phyloP scores from a whole-genome alignment of 2,797 vertebrate genomes.

The Muscicapa striata region DNA sequence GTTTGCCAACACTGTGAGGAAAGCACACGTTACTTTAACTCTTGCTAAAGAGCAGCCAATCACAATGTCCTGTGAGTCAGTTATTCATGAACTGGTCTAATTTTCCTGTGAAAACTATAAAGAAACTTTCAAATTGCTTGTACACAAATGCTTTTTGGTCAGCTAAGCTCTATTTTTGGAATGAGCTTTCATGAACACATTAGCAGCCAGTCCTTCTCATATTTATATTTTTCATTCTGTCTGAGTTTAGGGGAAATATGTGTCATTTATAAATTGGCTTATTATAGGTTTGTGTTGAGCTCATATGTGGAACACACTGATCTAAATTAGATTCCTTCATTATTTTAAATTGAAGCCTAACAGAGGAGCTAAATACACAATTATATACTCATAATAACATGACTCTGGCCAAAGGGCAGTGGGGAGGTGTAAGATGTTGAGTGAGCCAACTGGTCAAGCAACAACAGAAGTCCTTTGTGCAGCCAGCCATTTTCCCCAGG shows the following conservation, averaged over 20 bases:
- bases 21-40: not conserved
- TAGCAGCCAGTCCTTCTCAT: not conserved
- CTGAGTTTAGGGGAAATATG: conserved; percentile 29
- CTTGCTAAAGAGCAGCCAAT: not conserved
- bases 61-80: not conserved
- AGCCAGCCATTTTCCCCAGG: not conserved
- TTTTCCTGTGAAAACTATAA: conserved; percentile 6
- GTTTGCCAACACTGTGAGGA: not conserved
- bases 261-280: conserved; percentile 41
- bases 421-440: not conserved
- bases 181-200: not conserved
- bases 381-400: conserved; percentile 43
- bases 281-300: conserved; percentile 4
- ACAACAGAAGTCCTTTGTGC: not conserved
- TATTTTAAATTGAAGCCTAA: conserved; percentile 54
- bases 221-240: conserved; percentile 11
- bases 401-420: conserved; percentile 13
- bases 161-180: not conserved
- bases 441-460: conserved; percentile 37
- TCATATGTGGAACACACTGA: not conserved
- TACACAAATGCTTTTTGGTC: not conserved
- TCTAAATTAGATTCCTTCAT: conserved; percentile 41
- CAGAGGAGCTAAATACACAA: conserved; percentile 34
- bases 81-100: not conserved
- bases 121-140: not conserved